These are phyloP conservation scores for Acropora yongei DNA, from an alignment of 64 coral and sea anemone genomes.

Conservation along the genomic window DNA sequence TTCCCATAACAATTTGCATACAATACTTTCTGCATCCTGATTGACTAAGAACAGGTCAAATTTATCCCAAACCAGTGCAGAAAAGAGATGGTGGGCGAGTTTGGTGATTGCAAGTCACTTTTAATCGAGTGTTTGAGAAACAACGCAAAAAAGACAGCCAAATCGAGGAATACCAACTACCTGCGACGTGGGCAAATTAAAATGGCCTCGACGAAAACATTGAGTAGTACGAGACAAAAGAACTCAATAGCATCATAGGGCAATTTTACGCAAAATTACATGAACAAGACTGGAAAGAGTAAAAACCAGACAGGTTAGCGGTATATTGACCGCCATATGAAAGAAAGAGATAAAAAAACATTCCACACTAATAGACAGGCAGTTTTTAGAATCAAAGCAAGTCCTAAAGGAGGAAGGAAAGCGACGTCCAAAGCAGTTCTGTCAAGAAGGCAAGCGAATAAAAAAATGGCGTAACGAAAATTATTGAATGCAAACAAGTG, in stretches of 20 bases:
- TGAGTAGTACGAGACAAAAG: too few relatives aligned
- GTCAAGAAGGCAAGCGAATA: not conserved
- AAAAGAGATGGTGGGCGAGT: not conserved
- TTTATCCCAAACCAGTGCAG: not conserved
- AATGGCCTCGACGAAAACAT: not conserved
- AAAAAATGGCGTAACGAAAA: not conserved
- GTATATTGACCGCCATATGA: not conserved
- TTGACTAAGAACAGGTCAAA: not conserved
- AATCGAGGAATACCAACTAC: not conserved
- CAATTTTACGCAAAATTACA: not conserved
- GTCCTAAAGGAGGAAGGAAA: not conserved
- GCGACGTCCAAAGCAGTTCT: not conserved
- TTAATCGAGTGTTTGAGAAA: not conserved
- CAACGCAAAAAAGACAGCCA: not conserved
- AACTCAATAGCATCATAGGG: too few relatives aligned
- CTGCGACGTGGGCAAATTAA: not conserved
- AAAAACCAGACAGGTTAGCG: not conserved
- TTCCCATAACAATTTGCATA: not conserved
- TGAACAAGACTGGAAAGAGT: not conserved
- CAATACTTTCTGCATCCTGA: not conserved
- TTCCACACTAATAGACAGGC: not conserved
- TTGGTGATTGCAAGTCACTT: not conserved
- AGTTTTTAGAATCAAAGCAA: not conserved
- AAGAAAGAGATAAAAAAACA: not conserved
- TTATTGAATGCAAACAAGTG: not conserved